Evolutionary conservation across 2,113 vertebrate genomes (phyloP).

Genomic region (Plestiodon gilberti): DNA sequence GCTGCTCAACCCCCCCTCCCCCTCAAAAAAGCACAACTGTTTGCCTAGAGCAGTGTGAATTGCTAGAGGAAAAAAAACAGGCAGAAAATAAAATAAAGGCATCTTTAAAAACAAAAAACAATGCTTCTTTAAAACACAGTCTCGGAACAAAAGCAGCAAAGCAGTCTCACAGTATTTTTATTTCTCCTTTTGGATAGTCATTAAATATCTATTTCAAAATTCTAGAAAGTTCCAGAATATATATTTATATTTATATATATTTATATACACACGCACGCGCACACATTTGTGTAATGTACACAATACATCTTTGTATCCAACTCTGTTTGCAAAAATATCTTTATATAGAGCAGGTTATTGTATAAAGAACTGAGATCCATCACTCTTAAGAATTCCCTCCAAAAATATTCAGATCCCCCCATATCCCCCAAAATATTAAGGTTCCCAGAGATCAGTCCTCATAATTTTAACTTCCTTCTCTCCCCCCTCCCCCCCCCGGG

Average conservation of each 20-base stretch:
- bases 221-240: conserved; percentile 75
- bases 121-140: conserved; percentile 54
- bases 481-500: neutral
- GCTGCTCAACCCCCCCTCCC: neutral
- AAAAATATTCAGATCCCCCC: conserved; percentile 2
- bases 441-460: conserved; percentile 45
- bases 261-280: neutral
- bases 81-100: neutral
- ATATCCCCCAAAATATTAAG: conserved; percentile 33
- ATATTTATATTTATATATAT: conserved; percentile 57
- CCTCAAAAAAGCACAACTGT: conserved; percentile 66
- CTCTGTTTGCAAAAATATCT: conserved; percentile 77
- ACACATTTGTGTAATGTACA: conserved; percentile 61
- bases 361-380: conserved; percentile 63
- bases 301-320: conserved; percentile 75
- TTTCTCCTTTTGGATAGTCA: conserved; percentile 63
- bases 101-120: conserved; percentile 45
- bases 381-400: conserved; percentile 38
- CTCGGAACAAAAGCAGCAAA: conserved; percentile 62
- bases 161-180: conserved; percentile 34
- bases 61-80: conserved; percentile 52
- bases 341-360: conserved; percentile 61
- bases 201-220: conserved; percentile 69
- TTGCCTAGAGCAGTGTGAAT: conserved; percentile 57
- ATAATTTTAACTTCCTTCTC: conserved; percentile 33